Evolutionary conservation across 2,113 vertebrate species (phyloP), one percentile per base, ranked within the genome.

Genomic region (Peromyscus maniculatus): DNA sequence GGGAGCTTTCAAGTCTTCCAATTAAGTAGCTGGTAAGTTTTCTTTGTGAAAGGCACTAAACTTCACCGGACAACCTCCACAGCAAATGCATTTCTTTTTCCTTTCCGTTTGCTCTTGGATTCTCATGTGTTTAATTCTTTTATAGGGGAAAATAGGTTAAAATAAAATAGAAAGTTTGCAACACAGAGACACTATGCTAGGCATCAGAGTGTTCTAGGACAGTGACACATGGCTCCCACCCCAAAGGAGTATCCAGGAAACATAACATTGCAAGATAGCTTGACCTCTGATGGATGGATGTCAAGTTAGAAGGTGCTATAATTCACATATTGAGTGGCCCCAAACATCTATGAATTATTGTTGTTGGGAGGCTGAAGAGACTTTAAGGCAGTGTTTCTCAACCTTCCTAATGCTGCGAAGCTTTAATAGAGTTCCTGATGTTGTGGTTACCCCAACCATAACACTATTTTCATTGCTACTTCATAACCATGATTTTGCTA

Each of bases 1-100:
- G 91, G 93, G 87, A 96, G 87, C 69, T 96, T 96, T 97, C 91
- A 96, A 97, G 95, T 91, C 57, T 80, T 67, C 92, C 96, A 97
- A 86, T 97, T 93, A 98, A 98, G 80, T 93, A 91, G 93, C 87
- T 94, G 69, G 55, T 94, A 93, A 91, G 91, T 86, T 94, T 93
- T 89, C 87, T 87, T 95, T 91, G 71, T 91, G 78, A 72, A 77
- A 91, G 90, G 55, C 57, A 90, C 69, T 83, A 71, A 97, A 95
- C 92, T 94, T 95, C 72, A 69, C 94, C 79, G 72, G 67, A 39
- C 95, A 69, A 94, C 67, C 91, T 91, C 43, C 89, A 67, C 1
- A 3, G 43, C 89, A 84, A 92, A 69, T 75, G 9, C 5, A 28
- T 93, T 88, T 93, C 71, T 89, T 94, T 88, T 39, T 89, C 95